Evolutionary conservation across 2,888 invertebrate genomes (phyloP).

Genomic region (Heliconius aoede): DNA sequence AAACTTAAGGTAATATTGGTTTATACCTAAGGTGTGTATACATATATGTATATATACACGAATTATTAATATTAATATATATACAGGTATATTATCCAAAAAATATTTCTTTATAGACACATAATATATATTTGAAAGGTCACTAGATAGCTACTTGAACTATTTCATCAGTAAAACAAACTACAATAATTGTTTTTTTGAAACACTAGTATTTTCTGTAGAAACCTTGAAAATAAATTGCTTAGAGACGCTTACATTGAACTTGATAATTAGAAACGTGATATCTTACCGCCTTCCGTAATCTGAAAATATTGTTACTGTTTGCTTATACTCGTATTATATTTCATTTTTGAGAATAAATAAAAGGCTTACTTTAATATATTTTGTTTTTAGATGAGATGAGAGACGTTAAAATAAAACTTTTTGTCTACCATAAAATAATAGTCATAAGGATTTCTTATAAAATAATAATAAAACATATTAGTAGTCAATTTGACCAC

Average conservation of each 20-base stretch:
- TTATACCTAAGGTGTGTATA: no score
- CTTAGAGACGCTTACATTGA: constrained; percentile 24
- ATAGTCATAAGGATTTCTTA: background rate
- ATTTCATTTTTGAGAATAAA: constrained; percentile 4
- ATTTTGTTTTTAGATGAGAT: background rate
- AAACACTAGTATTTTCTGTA: constrained; percentile 15
- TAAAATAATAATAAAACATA: no score
- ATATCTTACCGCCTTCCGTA: constrained; percentile 20
- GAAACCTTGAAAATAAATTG: constrained; percentile 37
- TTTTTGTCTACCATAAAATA: background rate
- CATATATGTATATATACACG: no score
- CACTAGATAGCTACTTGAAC: constrained; percentile 12
- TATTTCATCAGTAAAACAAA: constrained; percentile 11
- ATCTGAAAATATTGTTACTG: constrained; percentile 19
- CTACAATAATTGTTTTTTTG: constrained; percentile 19
- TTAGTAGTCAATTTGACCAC: no score
- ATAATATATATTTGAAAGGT: constrained; percentile 5
- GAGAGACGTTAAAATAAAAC: background rate
- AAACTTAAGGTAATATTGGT: no score
- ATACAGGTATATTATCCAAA: no score
- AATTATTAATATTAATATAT: no score
- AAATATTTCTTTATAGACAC: no score
- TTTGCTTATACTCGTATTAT: constrained; percentile 1
- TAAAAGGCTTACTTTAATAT: background rate
- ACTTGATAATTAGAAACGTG: constrained; percentile 41